Base-by-base conservation (phyloP, 2,797 vertebrate genomes). In the Microcaecilia unicolor region DNA sequence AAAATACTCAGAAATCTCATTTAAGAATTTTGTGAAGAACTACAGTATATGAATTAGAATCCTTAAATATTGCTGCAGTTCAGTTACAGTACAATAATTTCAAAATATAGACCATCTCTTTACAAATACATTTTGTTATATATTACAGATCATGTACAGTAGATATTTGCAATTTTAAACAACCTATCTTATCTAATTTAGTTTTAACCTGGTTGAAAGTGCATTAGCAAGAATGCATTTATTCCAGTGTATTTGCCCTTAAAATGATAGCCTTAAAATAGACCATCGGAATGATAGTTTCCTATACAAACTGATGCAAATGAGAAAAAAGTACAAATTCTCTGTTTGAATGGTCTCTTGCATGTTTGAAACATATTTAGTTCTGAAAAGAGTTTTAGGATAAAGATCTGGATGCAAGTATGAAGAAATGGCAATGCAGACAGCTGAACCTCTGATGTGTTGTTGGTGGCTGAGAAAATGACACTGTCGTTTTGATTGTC, bases 61-160 rank as follows among this genome's bases (percentile, higher is more conserved):
- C 83, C 86, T 83, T 78, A 70, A 74, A 79, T 99, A 98, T 99
- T 99, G 94, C 94, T 97, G 92, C 87, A 85, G 78, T 75, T 86
- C 81, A 74, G 74, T 87, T 90, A 92, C 84, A 56, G 78, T 88
- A 93, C 86, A 87, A 70, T 89, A 90, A 92, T 96, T 94, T 97
- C 91, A 98, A 98, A 99, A 98, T 97, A 97, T 97, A 97, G 85
- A 96, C 84, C 83, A 91, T 97, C 91, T 96, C 92, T 97, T 93
- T 96, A 96, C 90, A 98, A 97, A 96, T 86, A 86, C 80, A 86
- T 85, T 86, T 76, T 52, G 62, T 67, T 44, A 54, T 95, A 95
- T 91, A 82, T 89, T 94, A 97, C 92, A 99, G 87, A 70, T 84
- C 33, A 85, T 97, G 80, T 95, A 97, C 90, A 97, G 63, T 85